A percentile compares a stretch with the other conserved stretches of the same genome.
Evolutionary conservation across 2,797 vertebrate species (phyloP).

Genomic region (Cryptoblepharus egeriae): DNA sequence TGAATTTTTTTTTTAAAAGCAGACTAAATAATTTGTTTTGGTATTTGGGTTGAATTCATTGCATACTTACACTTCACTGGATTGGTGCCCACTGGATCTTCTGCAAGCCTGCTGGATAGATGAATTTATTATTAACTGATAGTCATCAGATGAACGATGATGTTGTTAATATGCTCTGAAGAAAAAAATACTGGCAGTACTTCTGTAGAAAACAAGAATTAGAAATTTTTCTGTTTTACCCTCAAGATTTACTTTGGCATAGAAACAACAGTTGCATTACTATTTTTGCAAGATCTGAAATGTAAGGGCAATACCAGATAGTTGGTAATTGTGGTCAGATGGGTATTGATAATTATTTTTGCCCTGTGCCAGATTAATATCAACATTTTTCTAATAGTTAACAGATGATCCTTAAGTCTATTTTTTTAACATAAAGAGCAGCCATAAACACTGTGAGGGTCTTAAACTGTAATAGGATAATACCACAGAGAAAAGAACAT

Average conservation of each 20-base stretch:
- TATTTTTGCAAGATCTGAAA: conserved; percentile 5
- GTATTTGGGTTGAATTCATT: background rate
- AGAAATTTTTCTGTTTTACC: background rate
- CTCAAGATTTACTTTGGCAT: conserved; percentile 24
- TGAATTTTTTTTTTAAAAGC: too few species aligned
- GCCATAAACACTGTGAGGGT: background rate
- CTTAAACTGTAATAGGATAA: conserved; percentile 6
- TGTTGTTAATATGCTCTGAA: background rate
- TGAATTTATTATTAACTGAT: background rate
- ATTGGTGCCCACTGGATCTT: background rate
- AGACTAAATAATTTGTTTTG: too few species aligned
- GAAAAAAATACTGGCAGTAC: background rate
- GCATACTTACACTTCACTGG: background rate
- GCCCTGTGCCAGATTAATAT: background rate
- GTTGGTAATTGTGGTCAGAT: background rate
- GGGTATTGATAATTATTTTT: background rate
- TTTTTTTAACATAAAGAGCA: background rate
- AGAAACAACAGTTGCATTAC: background rate
- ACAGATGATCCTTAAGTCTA: background rate
- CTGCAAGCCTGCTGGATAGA: background rate
- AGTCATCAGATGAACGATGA: background rate
- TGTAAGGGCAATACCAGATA: background rate
- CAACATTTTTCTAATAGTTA: background rate
- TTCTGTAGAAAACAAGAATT: background rate
- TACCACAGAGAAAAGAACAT: background rate